phyloP scores from a whole-genome alignment of 2,888 invertebrate genomes.

The Habrosyne pyritoides region DNA sequence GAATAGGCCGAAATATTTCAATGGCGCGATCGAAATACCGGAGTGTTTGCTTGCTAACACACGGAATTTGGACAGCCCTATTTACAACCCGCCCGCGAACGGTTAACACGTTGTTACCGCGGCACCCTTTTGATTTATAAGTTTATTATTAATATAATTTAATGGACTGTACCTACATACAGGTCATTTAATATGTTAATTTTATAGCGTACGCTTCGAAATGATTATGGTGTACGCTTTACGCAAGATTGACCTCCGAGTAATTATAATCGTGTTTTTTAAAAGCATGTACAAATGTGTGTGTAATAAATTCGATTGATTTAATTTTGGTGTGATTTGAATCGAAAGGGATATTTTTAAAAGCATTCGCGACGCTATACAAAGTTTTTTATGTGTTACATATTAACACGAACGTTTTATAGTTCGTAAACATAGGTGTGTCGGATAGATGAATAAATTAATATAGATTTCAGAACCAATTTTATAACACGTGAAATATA shows the following conservation, averaged over 20 bases:
- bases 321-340: slow-evolving; percentile 23
- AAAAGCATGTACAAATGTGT: background rate
- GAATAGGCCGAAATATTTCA: background rate
- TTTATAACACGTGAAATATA: too few species aligned
- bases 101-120: slow-evolving; percentile 52
- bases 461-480: too few species aligned
- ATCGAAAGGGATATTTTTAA: slow-evolving; percentile 20
- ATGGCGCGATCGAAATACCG: background rate
- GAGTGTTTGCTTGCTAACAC: background rate
- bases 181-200: slow-evolving; percentile 37
- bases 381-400: slow-evolving; percentile 19
- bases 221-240: slow-evolving; percentile 28
- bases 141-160: slow-evolving; percentile 47
- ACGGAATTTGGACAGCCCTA: slow-evolving; percentile 34
- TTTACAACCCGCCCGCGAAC: slow-evolving; percentile 35
- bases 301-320: slow-evolving; percentile 14
- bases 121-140: slow-evolving; percentile 55
- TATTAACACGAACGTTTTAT: background rate
- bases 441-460: too few species aligned
- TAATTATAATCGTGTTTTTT: slow-evolving; percentile 7
- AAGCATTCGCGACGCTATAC: slow-evolving; percentile 29
- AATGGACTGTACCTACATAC: slow-evolving; percentile 25
- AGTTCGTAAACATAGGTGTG: too few species aligned
- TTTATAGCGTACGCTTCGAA: slow-evolving; percentile 27
- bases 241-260: slow-evolving; percentile 27